Percentiles rank a stretch among this genome's conserved stretches.
Evolutionary conservation across 2,113 vertebrate species (phyloP).

Genomic region (Rhinichthys klamathensis): DNA sequence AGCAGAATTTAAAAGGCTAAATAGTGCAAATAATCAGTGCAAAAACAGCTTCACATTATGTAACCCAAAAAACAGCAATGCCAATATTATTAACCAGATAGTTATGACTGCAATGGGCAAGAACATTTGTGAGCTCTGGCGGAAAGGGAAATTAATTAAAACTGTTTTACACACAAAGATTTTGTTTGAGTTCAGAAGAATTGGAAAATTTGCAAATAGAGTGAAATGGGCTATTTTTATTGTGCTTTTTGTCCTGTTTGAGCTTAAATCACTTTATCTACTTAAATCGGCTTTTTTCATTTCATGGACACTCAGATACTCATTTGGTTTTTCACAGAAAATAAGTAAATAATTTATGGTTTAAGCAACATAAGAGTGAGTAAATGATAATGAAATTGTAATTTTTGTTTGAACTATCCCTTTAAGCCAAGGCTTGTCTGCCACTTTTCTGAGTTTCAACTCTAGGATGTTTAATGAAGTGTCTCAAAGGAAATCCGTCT

Average conservation of each 20-base stretch:
- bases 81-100: not conserved
- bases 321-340: not conserved
- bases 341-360: not conserved
- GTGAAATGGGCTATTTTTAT: not conserved
- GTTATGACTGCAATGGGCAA: not conserved
- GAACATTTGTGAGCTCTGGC: not conserved
- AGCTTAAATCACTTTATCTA: not conserved
- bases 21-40: not conserved
- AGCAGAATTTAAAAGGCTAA: not conserved
- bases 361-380: too few species aligned
- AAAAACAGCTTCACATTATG: not conserved
- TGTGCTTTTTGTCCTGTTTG: not conserved
- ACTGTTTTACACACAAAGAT: not conserved
- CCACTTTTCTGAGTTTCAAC: not conserved
- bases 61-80: not conserved
- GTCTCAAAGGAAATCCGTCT: not conserved
- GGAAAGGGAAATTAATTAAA: not conserved
- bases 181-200: not conserved
- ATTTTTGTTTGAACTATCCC: not conserved
- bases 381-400: not conserved
- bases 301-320: too few species aligned
- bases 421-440: not conserved
- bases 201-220: not conserved
- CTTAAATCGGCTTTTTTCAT: too few species aligned
- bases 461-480: not conserved